Evolutionary conservation across 2,113 vertebrate genomes (phyloP).

Genomic region (Nibea coibor): DNA sequence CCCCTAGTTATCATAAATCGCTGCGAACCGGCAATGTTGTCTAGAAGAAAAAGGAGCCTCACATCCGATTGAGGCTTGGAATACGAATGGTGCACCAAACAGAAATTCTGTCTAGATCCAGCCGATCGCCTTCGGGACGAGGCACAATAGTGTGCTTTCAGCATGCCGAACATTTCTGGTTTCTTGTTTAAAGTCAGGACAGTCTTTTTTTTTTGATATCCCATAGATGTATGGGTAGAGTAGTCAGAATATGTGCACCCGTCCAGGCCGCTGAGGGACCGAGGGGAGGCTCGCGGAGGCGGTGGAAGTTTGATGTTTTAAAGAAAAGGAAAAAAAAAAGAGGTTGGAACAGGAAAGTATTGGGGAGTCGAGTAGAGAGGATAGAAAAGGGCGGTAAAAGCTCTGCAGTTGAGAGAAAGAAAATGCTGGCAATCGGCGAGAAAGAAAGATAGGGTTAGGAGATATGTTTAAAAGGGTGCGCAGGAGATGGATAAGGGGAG

Average conservation of each 20-base stretch:
- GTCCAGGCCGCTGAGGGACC: conserved; percentile 1
- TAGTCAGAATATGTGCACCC: conserved; percentile 18
- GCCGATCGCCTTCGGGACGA: background rate
- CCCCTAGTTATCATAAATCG: too few species aligned
- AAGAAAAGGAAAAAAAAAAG: background rate
- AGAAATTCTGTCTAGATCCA: background rate
- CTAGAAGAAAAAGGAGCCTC: too few species aligned
- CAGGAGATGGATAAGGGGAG: conserved; percentile 72
- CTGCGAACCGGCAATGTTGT: too few species aligned
- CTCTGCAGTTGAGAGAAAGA: conserved; percentile 5
- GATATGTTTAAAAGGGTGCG: conserved; percentile 75
- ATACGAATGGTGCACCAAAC: too few species aligned
- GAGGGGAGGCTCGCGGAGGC: conserved; percentile 2
- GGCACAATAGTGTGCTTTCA: background rate
- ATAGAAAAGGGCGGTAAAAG: too few species aligned
- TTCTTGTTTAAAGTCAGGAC: background rate
- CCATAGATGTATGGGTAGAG: background rate
- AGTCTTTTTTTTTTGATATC: background rate
- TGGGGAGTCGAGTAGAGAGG: conserved; percentile 17
- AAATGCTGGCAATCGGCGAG: conserved; percentile 42
- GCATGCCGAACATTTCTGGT: background rate
- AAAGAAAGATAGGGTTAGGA: conserved; percentile 61
- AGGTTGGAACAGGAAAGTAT: conserved; percentile 39
- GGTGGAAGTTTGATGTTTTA: conserved; percentile 26
- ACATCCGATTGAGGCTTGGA: background rate